phyloP scores from a whole-genome alignment of 2,888 invertebrate genomes.

The Tetragonula carbonaria region DNA sequence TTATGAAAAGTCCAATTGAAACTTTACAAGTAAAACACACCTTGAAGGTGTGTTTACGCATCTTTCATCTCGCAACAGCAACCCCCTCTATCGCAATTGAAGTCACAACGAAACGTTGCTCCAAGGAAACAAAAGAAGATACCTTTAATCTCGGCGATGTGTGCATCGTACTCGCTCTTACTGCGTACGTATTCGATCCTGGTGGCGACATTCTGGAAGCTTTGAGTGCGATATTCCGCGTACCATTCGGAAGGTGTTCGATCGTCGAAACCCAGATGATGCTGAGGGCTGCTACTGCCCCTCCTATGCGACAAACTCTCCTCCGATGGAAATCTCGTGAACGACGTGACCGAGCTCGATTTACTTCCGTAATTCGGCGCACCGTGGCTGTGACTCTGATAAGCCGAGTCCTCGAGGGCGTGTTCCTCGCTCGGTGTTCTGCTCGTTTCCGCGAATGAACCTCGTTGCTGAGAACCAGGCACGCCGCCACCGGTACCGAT shows the following conservation, averaged over 20 bases:
- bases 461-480: slow-evolving; percentile 30
- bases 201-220: slow-evolving; percentile 88
- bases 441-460: slow-evolving; percentile 75
- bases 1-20: neutral
- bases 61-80: neutral
- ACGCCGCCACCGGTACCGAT: slow-evolving; percentile 70
- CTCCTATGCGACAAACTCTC: slow-evolving; percentile 83
- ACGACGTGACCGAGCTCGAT: slow-evolving; percentile 85
- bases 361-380: slow-evolving; percentile 84
- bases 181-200: slow-evolving; percentile 90
- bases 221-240: slow-evolving; percentile 86
- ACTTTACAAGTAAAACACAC: neutral
- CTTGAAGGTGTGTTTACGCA: neutral
- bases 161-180: slow-evolving; percentile 93
- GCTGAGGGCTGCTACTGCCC: slow-evolving; percentile 56
- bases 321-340: slow-evolving; percentile 85
- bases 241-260: slow-evolving; percentile 86
- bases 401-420: slow-evolving; percentile 86
- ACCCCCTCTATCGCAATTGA: neutral
- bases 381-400: slow-evolving; percentile 85
- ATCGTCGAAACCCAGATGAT: slow-evolving; percentile 78
- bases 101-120: neutral
- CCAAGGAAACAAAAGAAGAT: slow-evolving; percentile 67
- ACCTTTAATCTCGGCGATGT: slow-evolving; percentile 95
- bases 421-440: slow-evolving; percentile 86